Evolutionary conservation across 2,888 invertebrate genomes (phyloP).

Genomic region (Eueremaeus valkanovi): DNA sequence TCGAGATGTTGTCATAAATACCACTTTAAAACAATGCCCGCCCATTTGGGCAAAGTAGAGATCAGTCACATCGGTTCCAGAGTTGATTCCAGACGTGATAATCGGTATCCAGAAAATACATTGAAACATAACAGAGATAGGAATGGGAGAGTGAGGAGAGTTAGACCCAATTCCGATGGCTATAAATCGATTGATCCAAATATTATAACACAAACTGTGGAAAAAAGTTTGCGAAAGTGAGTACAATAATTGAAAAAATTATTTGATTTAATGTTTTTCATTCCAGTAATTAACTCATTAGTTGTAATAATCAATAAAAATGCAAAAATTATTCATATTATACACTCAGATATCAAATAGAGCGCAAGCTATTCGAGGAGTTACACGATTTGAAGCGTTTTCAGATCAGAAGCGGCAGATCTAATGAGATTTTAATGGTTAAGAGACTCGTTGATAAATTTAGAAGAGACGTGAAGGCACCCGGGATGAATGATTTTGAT

Average conservation of each 20-base stretch:
- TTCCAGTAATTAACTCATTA: constrained; percentile 12
- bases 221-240: constrained; percentile 76
- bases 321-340: not conserved
- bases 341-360: constrained; percentile 70
- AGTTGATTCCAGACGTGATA: constrained; percentile 18
- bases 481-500: constrained; percentile 60
- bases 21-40: constrained; percentile 27
- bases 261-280: not conserved
- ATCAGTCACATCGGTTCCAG: constrained; percentile 30
- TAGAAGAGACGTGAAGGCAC: constrained; percentile 67
- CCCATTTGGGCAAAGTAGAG: constrained; percentile 17
- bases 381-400: constrained; percentile 82
- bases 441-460: constrained; percentile 81
- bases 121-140: not conserved
- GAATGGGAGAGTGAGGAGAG: constrained; percentile 8
- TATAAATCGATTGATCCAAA: constrained; percentile 36
- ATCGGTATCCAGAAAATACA: not conserved
- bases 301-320: not conserved
- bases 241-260: constrained; percentile 46
- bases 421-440: constrained; percentile 74
- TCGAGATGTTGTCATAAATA: constrained; percentile 39
- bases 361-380: constrained; percentile 87
- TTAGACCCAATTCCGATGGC: constrained; percentile 19
- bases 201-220: constrained; percentile 73
- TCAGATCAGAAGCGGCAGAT: constrained; percentile 82